Percentiles rank a stretch among this genome's conserved stretches.
Conservation (phyloP, 2,797 vertebrate genomes). For the Amniataba percoides region DNA sequence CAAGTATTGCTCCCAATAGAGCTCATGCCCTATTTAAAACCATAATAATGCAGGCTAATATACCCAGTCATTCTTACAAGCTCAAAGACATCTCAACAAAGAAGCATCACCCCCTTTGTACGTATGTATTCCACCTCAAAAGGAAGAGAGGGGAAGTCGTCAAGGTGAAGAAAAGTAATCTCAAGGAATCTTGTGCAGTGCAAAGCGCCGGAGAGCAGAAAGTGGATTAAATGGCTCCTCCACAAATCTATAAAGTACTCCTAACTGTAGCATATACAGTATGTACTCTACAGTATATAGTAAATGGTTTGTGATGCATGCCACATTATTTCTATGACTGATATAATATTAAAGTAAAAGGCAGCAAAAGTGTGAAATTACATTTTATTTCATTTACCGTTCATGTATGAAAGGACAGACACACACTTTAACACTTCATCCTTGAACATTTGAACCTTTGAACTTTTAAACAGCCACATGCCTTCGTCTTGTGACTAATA, state of each 20-base stretch:
- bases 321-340: background rate
- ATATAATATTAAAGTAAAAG: background rate
- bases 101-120: constrained; percentile 32
- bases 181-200: constrained; percentile 39
- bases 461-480: constrained; percentile 51
- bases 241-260: constrained; percentile 20
- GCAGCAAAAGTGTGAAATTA: background rate
- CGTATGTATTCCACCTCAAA: constrained; percentile 39
- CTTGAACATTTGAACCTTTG: constrained; percentile 25
- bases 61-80: constrained; percentile 50
- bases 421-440: background rate
- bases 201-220: constrained; percentile 11
- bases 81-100: constrained; percentile 54
- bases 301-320: background rate
- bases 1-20: constrained; percentile 63
- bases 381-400: background rate
- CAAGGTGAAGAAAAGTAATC: constrained; percentile 47
- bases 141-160: constrained; percentile 34
- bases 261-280: background rate
- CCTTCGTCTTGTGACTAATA: constrained; percentile 50
- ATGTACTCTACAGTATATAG: background rate
- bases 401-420: background rate
- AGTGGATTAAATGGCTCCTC: constrained; percentile 11
- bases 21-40: constrained; percentile 69
- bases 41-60: constrained; percentile 66